Percentiles rank a stretch among this genome's conserved stretches.
Evolutionary conservation across 2,113 vertebrate species (phyloP).

Genomic region (Sialia sialis): DNA sequence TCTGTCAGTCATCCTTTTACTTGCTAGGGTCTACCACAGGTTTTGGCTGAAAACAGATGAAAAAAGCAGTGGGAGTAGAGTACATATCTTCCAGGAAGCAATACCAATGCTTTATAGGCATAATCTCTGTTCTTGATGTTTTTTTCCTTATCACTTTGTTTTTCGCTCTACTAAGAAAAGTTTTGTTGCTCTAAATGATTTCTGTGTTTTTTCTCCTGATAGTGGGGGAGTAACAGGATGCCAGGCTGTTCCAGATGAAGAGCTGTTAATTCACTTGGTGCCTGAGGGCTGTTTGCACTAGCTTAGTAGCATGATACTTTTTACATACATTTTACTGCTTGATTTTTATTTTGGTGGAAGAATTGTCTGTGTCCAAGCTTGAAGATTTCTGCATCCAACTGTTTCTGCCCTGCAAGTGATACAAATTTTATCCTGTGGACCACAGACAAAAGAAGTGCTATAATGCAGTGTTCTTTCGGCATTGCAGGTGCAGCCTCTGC

Average conservation of each 20-base stretch:
- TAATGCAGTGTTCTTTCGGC: not conserved
- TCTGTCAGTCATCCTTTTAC: accelerated
- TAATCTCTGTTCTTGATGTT: not conserved
- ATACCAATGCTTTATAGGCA: not conserved
- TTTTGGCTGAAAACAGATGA: not conserved
- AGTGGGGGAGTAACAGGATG: not conserved
- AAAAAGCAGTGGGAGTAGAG: not conserved
- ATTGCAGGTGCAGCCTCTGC: conserved; percentile 82
- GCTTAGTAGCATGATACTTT: not conserved
- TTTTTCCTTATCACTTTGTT: not conserved
- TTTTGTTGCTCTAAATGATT: not conserved
- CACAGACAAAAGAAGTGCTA: not conserved
- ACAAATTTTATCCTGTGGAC: not conserved
- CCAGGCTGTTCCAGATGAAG: not conserved
- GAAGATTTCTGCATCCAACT: not conserved
- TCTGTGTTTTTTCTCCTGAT: not conserved
- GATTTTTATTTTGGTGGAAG: not conserved
- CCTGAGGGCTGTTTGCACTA: not conserved
- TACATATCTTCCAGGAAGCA: not conserved
- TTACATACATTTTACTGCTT: not conserved
- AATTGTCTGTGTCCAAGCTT: not conserved
- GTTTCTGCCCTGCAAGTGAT: not conserved
- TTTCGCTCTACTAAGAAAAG: not conserved
- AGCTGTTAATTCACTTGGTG: not conserved
- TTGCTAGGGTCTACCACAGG: not conserved